Percentiles rank a stretch among this genome's conserved stretches.
Conservation (phyloP, 2,888 invertebrate species). For the Coecobrya sp. region DNA sequence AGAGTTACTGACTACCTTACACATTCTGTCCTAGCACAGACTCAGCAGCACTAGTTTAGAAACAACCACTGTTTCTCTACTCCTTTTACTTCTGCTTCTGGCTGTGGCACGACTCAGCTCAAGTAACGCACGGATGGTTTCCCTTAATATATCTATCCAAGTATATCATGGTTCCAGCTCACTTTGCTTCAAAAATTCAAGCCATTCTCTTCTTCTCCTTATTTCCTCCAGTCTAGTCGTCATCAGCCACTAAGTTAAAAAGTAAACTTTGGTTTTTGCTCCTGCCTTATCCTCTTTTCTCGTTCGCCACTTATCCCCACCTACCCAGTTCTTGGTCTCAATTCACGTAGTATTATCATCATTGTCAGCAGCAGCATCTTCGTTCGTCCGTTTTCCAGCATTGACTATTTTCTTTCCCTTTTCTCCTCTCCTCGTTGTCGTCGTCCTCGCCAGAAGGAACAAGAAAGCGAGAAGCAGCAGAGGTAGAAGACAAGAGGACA, state of each 20-base stretch:
- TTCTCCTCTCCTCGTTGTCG: slow-evolving; percentile 3
- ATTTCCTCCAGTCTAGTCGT: slow-evolving; percentile 14
- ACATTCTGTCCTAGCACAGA: not conserved
- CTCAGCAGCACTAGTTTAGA: slow-evolving; percentile 27
- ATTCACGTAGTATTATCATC: slow-evolving; percentile 36
- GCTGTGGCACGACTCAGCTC: slow-evolving; percentile 37
- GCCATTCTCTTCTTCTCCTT: slow-evolving; percentile 65
- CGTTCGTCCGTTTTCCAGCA: slow-evolving; percentile 8
- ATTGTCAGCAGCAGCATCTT: slow-evolving; percentile 16
- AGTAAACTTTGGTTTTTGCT: slow-evolving; percentile 66
- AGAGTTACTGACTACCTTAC: not conserved
- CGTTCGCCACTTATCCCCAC: not conserved
- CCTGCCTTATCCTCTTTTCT: slow-evolving; percentile 42
- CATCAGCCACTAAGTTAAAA: slow-evolving; percentile 63
- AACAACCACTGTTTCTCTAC: slow-evolving; percentile 29
- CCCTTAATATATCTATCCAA: slow-evolving; percentile 76
- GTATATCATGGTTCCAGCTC: slow-evolving; percentile 76
- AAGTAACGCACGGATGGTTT: slow-evolving; percentile 78
- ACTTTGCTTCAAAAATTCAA: slow-evolving; percentile 71
- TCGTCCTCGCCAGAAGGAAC: slow-evolving; percentile 22
- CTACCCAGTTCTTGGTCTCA: not conserved
- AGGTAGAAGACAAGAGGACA: not conserved
- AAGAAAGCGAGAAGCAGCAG: slow-evolving; percentile 11
- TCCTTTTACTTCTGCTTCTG: slow-evolving; percentile 44
- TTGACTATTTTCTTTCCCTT: slow-evolving; percentile 16